Evolutionary conservation across 2,888 invertebrate species (phyloP).

Genomic region (Iphiclides podalirius): DNA sequence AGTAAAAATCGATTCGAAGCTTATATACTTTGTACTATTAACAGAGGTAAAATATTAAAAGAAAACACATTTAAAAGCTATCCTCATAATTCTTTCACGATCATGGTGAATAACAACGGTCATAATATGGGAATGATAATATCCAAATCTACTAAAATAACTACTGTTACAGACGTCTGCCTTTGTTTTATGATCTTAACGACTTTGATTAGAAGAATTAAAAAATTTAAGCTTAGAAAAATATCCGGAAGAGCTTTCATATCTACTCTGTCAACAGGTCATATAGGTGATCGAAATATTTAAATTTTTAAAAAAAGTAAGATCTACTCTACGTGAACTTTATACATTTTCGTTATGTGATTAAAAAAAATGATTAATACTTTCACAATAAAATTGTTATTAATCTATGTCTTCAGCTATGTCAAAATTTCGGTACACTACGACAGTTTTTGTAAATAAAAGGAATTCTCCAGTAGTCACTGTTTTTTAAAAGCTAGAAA

Average conservation of each 20-base stretch:
- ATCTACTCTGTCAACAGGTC: no score
- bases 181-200: constrained; percentile 15
- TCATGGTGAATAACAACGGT: constrained; percentile 39
- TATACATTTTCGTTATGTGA: no score
- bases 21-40: constrained; percentile 60
- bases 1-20: constrained; percentile 34
- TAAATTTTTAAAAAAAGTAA: no score
- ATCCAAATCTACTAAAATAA: constrained; percentile 49
- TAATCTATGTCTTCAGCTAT: no score
- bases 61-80: constrained; percentile 51
- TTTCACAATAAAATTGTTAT: no score
- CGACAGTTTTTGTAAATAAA: no score
- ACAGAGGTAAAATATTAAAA: constrained; percentile 63
- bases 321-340: no score
- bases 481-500: no score
- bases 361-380: no score
- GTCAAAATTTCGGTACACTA: no score
- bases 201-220: constrained; percentile 18
- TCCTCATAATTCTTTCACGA: constrained; percentile 24
- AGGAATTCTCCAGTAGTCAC: no score
- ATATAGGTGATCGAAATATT: no score
- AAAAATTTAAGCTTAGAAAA: constrained; percentile 3
- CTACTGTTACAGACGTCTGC: constrained; percentile 36
- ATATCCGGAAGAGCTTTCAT: background rate
- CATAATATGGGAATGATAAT: constrained; percentile 50